Percentiles rank a stretch among this genome's conserved stretches.
These are phyloP conservation scores for Protonibea diacanthus DNA, from an alignment of 2,797 vertebrate species.

Conservation along the genomic window DNA sequence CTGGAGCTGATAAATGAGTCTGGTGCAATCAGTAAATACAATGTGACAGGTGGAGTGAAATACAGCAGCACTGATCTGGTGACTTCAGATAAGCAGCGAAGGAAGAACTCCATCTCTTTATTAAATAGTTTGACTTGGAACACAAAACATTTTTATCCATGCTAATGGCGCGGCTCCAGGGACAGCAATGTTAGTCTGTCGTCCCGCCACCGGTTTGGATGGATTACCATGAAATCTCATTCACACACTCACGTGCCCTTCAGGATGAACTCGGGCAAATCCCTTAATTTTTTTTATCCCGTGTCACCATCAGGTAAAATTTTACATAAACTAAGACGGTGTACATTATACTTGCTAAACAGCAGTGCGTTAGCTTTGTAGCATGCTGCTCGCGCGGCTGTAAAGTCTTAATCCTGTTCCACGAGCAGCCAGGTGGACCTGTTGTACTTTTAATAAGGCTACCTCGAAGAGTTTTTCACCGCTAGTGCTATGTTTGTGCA, in stretches of 20 bases:
- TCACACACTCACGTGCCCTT: background rate
- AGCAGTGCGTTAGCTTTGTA: background rate
- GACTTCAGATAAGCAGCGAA: slow-evolving; percentile 9
- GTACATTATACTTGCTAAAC: background rate
- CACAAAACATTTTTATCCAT: background rate
- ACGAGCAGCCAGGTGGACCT: no score
- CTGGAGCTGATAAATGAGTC: slow-evolving; percentile 52
- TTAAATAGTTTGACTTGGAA: slow-evolving; percentile 27
- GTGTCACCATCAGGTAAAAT: background rate
- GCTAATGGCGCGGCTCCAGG: background rate
- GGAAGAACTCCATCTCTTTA: slow-evolving; percentile 11
- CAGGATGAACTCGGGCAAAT: background rate
- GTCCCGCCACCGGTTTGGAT: background rate
- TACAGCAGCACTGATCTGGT: slow-evolving; percentile 34
- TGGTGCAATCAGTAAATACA: slow-evolving; percentile 48
- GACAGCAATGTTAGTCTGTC: background rate
- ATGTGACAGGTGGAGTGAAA: slow-evolving; percentile 42
- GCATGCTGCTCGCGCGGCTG: no score
- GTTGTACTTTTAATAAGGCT: no score
- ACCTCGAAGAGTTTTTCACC: no score
- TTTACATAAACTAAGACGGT: background rate
- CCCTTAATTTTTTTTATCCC: background rate
- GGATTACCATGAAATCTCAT: background rate
- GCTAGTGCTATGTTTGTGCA: no score
- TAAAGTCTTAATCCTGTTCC: no score